Evolutionary conservation across 92 coral and sea anemone genomes (phyloP).

Genomic region (Epizoanthus illoricatus): DNA sequence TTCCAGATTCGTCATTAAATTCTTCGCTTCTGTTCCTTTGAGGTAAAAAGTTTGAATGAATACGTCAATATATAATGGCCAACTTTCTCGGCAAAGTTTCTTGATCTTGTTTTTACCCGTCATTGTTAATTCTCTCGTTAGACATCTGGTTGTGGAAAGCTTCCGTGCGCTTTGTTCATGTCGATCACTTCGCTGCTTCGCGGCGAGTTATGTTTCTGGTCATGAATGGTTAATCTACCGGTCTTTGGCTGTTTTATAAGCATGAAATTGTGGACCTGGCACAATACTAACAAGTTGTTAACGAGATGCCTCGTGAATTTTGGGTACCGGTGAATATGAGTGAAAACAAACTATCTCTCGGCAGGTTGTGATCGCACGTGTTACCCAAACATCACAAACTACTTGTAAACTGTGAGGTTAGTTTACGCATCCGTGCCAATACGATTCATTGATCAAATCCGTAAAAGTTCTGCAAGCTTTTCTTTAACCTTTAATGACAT

Average conservation of each 20-base stretch:
- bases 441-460: too few relatives aligned
- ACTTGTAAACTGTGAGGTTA: not conserved
- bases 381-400: not conserved
- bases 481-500: too few relatives aligned
- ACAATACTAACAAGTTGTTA: slow-evolving; percentile 21
- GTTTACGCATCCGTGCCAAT: too few relatives aligned
- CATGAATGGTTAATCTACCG: slow-evolving; percentile 23
- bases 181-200: not conserved
- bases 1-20: not conserved
- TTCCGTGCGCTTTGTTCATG: not conserved
- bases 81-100: not conserved
- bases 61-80: not conserved
- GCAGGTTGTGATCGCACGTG: slow-evolving; percentile 28
- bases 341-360: slow-evolving; percentile 7
- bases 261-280: slow-evolving; percentile 23
- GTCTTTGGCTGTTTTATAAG: not conserved
- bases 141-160: slow-evolving; percentile 25
- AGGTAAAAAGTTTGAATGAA: not conserved
- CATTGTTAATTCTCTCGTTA: slow-evolving; percentile 13
- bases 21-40: slow-evolving; percentile 22
- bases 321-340: slow-evolving; percentile 20
- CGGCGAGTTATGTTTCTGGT: not conserved
- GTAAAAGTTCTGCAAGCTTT: too few relatives aligned
- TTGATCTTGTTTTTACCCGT: slow-evolving; percentile 4
- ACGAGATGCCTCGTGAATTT: not conserved